These are phyloP conservation scores for Troilus luridus DNA, from an alignment of 2,888 invertebrate genomes.

Conservation along the genomic window DNA sequence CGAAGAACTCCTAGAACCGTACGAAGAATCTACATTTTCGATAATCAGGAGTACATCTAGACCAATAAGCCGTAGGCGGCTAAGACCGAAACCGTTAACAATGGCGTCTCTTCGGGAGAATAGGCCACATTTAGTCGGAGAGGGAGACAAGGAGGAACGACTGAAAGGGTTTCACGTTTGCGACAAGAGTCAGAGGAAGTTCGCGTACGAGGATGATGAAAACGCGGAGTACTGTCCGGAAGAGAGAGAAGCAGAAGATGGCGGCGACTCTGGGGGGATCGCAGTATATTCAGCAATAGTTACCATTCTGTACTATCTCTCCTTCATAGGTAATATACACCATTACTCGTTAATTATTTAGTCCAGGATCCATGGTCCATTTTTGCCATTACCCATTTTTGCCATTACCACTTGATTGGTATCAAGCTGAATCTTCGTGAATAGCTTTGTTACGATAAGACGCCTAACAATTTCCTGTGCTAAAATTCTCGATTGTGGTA, in stretches of 20 bases:
- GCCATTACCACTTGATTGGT: no score
- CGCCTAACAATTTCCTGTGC: no score
- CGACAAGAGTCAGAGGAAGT: not conserved
- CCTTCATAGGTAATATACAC: not conserved
- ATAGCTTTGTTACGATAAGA: no score
- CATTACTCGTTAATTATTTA: not conserved
- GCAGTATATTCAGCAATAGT: not conserved
- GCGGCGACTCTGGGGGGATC: not conserved
- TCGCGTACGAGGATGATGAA: not conserved
- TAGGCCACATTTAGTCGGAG: not conserved
- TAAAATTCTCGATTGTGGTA: no score
- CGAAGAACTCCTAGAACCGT: not conserved
- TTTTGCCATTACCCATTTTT: no score
- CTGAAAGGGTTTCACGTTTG: not conserved
- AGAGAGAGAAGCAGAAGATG: not conserved
- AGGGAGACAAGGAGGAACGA: not conserved
- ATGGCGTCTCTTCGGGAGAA: not conserved
- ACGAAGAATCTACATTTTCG: no score
- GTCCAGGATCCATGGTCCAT: no score
- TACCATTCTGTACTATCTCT: not conserved
- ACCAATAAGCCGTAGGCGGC: not conserved
- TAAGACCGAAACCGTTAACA: not conserved
- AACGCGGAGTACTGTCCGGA: not conserved
- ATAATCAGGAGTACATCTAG: not conserved
- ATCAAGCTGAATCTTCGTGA: no score